Base-by-base conservation (phyloP, 1,140 invertebrate genomes). In the Bombyx mandarina region DNA sequence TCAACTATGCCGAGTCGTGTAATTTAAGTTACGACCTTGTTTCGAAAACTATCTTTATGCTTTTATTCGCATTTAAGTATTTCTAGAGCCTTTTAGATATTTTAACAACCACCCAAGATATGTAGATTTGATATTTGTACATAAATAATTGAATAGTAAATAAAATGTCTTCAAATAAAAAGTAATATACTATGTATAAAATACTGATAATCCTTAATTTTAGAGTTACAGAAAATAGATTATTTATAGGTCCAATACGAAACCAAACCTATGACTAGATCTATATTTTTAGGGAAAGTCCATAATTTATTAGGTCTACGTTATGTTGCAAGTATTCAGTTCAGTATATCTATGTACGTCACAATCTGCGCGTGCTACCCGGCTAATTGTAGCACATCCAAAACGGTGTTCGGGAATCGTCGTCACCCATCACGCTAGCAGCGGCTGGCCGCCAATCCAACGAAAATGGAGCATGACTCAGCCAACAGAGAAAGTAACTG, bases 301-400 rank as follows among this genome's bases (percentile, higher is more conserved):
- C 65, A 75, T 81, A 73, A 79, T 81, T 81, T 79, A 77, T 77
- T 63, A 62, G 58, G 65, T 54, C 60, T 70, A 84, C 81, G 82
- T 84, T 80, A 79, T 69, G 71, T 57, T 47, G 57, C 58, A 75
- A 77, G 65, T 78, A 83, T 78, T 69, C 70, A 66, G 71, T 69
- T 66, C 75, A 71, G 72, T 69, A 62, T 57, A 66, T 50, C 70
- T 61, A 82, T 82, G 84, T 87, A 82, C 84, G 84, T 87, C 82
- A 85, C 73, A 73, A 70, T 72, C 72, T 66, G 73, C 67, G 66
- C 75, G 75, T 79, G 71, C 69, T 74, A 63, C 63, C 69, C 66
- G 58, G 73, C 78, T 84, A 85, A 87, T 84, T 85, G 77, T 77
- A 65, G 84, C 77, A 81, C 72, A 60, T 67, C 82, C 81, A 80